Base-by-base conservation (phyloP, 2,888 invertebrate genomes). In the Leptopterna dolabrata region DNA sequence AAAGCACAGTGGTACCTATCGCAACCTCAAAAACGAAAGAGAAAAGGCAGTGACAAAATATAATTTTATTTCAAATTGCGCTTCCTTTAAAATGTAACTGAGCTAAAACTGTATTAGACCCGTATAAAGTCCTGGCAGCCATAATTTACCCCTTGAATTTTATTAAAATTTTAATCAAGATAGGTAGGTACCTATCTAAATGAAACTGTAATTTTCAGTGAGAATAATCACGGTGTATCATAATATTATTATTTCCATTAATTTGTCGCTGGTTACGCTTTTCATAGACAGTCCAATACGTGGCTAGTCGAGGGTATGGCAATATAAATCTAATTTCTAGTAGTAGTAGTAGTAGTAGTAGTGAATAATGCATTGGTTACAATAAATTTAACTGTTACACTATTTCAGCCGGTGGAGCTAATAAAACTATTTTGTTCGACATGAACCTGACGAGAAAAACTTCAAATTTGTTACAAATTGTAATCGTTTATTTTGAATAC, bases 271-370 rank as follows among this genome's bases (percentile, higher is more conserved):
- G 16, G 30, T 41, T n/a, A 76, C 41, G 41, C 43, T 41, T 30
- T 45, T 16, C 1, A 73, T 13, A 19, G 1, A 63, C 63, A 24
- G 6, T 24, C 63, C 63, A 43, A 45, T 27, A 45, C 27, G 78
- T 43, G 78, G 78, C 78, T 45, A 45, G 78, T 78, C 78, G 78
- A 45, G 78, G 41, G 47, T 27, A 19, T 78, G 45, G 16, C 19
- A 6, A 11, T 78, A 41, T 41, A 19, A n/a, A 41, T n/a, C 73
- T 78, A 43, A 6, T 45, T 43, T 41, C 73, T 41, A 41, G 36
- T 41, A n/a, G n/a, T n/a, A n/a, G n/a, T n/a, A n/a, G n/a, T n/a
- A n/a, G n/a, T n/a, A n/a, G n/a, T n/a, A 36, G 30, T 76, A 76
- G 16, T 76, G 36, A 76, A 30, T 76, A 76, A 41, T 36, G 11